These are phyloP conservation scores for Podarcis muralis DNA, from an alignment of 2,113 vertebrate species.

Conservation along the genomic window DNA sequence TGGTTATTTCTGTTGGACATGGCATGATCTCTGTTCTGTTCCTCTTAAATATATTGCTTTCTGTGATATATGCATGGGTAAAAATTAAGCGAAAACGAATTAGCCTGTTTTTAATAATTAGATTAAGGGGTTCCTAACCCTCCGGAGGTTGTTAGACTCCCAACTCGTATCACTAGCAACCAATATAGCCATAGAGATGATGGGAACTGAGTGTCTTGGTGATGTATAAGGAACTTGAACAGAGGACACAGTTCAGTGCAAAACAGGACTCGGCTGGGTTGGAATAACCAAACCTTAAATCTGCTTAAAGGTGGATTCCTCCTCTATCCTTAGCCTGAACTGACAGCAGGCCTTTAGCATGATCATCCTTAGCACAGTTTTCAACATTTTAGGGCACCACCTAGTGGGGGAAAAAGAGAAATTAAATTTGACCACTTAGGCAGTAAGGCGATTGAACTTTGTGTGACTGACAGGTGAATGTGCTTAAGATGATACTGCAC, in stretches of 20 bases:
- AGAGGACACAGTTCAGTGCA: too few species aligned
- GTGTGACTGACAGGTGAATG: background rate
- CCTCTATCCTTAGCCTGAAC: background rate
- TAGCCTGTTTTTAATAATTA: constrained; percentile 2
- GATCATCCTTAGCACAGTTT: background rate
- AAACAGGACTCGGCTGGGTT: too few species aligned
- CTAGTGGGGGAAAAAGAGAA: background rate
- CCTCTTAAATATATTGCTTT: constrained; percentile 58
- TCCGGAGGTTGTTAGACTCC: background rate
- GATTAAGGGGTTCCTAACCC: background rate
- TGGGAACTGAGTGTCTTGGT: background rate
- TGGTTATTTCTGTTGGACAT: constrained; percentile 53
- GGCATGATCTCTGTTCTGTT: constrained; percentile 63
- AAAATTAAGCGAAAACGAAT: constrained; percentile 23
- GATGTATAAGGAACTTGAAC: background rate
- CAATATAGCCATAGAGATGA: background rate
- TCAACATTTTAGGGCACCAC: background rate
- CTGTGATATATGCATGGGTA: constrained; percentile 45
- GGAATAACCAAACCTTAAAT: too few species aligned
- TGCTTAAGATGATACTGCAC: background rate
- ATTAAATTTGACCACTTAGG: background rate
- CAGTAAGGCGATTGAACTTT: background rate
- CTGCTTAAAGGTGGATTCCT: background rate
- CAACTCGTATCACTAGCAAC: background rate
- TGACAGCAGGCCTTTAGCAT: background rate